Evolutionary conservation across 37 sponge, comb jelly and placozoan species (phyloP), one percentile per base, ranked within the genome.

Genomic region (Tethya wilhelma): DNA sequence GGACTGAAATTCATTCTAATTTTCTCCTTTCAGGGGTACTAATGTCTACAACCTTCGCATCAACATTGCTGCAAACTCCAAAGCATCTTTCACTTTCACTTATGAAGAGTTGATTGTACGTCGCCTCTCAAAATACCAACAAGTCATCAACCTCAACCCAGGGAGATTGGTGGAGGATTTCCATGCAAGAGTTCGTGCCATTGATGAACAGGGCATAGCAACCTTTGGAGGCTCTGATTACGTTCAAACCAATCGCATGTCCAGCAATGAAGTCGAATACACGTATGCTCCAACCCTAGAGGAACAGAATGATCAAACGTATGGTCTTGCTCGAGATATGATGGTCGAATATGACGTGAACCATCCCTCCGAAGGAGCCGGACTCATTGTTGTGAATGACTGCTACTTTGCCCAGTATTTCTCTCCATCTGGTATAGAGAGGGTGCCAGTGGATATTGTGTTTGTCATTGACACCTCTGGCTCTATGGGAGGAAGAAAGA

Each of bases 391-490:
- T 23, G 69, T 75, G 0, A 81, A 81, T 32, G 68, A 77, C 41
- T 81, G 83, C 33, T 81, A 88, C 37, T 88, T 88, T 82, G 89
- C 80, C 36, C 89, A 88, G 41, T 88, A 82, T 58, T 82, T 89
- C 49, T 89, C 89, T 2, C 78, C 84, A 12, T 36, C 84, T 41
- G 77, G 69, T 23, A 40, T 42, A 0, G 44, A 46, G 5, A 46
- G 59, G 14, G 33, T 78, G 17, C 78, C 63, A 5, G 79, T 89
- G 14, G 78, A 78, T 59, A 76, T 89, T 12, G 74, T 89, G 1
- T 89, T 89, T 73, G 84, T 89, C 14, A 78, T 89, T 67, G 89
- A 89, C 66, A 75, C 78, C 41, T 89, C 89, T 31, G 89, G 89
- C 0, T 89, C 89, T 14, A 89, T 89, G 89, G 28, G 25, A 1